Evolutionary conservation across 2,113 vertebrate species (phyloP), one percentile per base, ranked within the genome.

Genomic region (Ptilonorhynchus violaceus): DNA sequence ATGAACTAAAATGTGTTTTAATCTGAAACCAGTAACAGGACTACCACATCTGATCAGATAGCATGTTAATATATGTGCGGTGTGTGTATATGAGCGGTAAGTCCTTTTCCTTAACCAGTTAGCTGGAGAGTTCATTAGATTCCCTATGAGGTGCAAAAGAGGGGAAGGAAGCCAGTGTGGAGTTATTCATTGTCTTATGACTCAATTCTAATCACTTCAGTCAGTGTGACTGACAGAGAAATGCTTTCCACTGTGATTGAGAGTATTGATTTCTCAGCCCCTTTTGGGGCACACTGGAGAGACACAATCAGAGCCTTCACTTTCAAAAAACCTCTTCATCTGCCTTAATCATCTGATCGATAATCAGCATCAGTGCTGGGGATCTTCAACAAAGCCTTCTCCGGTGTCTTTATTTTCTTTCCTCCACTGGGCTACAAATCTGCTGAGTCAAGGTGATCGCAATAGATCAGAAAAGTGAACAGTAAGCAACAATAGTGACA

Each of bases 341-440:
- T 99, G 98, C 98, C 98, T 99, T 99, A 99, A 99, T 99, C 98
- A 99, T 98, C 98, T 98, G 98, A 99, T 99, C 99, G 94, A 99
- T 99, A 99, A 99, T 99, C 99, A 98, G 98, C 97, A 97, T 98
- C 98, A 98, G 98, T 98, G 98, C 97, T 96, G 97, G 93, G 97
- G 96, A 98, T 98, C 98, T 99, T 98, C 98, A 98, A 98, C 98
- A 98, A 98, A 98, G 98, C 98, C 97, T 97, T 97, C 97, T 96
- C 97, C 97, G 93, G 98, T 95, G 98, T 98, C 98, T 98, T 97
- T 97, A 98, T 98, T 98, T 98, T 97, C 95, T 97, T 97, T 97
- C 94, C 98, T 98, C 98, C 98, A 97, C 95, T 96, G 97, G 98
- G 95, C 96, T 98, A 97, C 95, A 98, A 98, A 99, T 99, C 97